Conservation (phyloP, 2,113 vertebrate genomes). For the Tylochromis polylepis region DNA sequence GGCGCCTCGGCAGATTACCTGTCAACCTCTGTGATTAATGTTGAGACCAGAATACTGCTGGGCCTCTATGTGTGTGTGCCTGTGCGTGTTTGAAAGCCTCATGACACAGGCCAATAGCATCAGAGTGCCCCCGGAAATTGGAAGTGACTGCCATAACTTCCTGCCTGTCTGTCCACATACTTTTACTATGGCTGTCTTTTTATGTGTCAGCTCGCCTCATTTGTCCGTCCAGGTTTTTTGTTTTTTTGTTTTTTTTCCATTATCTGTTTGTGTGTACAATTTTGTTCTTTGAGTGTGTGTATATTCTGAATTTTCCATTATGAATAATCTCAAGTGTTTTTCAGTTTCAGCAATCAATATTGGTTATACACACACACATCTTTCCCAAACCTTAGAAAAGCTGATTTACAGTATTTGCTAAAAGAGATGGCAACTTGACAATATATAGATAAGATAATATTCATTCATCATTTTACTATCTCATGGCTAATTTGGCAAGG, state of each 20-base stretch:
- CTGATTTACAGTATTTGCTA: background rate
- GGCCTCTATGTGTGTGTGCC: conserved; percentile 7
- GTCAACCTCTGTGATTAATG: conserved; percentile 74
- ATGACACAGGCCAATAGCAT: conserved; percentile 50
- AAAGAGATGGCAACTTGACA: background rate
- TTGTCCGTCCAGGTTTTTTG: background rate
- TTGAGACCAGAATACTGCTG: conserved; percentile 53
- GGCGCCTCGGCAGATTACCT: conserved; percentile 66
- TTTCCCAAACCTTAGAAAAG: background rate
- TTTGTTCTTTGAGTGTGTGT: background rate
- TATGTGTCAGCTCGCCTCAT: background rate
- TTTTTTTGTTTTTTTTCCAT: background rate
- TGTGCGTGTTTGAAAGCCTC: conserved; percentile 8
- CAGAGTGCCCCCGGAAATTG: conserved; percentile 58
- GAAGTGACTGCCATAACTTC: conserved; percentile 64
- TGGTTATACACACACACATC: background rate
- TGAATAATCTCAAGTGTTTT: background rate
- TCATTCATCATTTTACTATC: background rate
- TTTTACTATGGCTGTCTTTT: conserved; percentile 4
- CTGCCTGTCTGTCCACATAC: conserved; percentile 39
- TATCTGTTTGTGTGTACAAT: background rate
- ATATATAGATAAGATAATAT: background rate
- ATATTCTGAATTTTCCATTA: background rate
- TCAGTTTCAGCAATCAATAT: background rate
- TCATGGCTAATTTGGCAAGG: background rate